phyloP scores from a whole-genome alignment of 2,113 vertebrate genomes.

The Micronycteris hirsuta region DNA sequence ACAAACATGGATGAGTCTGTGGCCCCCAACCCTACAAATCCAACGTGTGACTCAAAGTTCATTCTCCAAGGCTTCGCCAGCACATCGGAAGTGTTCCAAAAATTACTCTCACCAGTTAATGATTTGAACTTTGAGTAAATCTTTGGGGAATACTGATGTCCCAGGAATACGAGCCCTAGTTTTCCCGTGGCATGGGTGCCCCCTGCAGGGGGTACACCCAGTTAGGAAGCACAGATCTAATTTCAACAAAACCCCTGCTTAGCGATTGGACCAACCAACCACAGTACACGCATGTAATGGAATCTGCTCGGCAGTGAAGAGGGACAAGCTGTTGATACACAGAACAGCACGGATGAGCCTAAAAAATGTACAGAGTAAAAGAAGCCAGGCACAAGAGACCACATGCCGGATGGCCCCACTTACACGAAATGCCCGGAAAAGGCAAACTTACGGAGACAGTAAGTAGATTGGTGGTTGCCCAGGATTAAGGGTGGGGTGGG shows the following conservation, averaged over 20 bases:
- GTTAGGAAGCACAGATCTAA: background rate
- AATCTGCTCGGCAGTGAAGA: background rate
- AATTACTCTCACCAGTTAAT: background rate
- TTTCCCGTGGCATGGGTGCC: background rate
- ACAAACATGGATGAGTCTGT: accelerated
- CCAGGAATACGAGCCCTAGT: background rate
- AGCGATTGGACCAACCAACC: too few relatives aligned
- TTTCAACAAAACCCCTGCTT: background rate
- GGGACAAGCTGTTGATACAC: accelerated
- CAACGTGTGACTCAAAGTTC: background rate
- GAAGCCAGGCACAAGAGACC: background rate
- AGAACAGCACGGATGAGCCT: accelerated
- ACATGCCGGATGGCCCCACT: background rate
- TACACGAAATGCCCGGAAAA: background rate
- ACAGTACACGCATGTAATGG: accelerated
- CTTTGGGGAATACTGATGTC: background rate
- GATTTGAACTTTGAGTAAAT: background rate
- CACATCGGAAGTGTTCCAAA: background rate
- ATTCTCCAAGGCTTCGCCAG: background rate
- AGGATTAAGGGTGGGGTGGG: too few relatives aligned
- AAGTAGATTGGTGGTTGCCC: background rate
- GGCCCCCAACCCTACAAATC: background rate
- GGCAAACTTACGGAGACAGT: background rate
- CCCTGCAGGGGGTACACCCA: background rate
- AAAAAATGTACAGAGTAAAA: background rate